A percentile compares a stretch with the other conserved stretches of the same genome.
These are phyloP conservation scores for Callospermophilus lateralis DNA, from an alignment of 2,113 vertebrate species.

Conservation along the genomic window DNA sequence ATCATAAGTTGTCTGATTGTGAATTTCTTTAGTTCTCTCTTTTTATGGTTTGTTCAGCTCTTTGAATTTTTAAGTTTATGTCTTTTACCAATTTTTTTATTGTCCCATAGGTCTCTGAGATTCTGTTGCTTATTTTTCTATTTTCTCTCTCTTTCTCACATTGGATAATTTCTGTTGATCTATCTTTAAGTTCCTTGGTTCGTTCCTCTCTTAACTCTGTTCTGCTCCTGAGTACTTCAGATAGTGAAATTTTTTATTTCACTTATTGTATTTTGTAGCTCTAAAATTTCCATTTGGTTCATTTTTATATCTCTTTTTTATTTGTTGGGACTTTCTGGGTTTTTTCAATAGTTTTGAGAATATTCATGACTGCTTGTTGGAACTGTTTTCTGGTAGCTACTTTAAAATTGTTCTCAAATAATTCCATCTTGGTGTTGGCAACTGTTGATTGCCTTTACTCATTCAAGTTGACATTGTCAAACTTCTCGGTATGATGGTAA, in stretches of 20 bases:
- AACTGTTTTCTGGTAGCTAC: background rate
- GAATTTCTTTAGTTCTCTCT: background rate
- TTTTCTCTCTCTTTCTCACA: constrained; percentile 19
- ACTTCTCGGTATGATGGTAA: background rate
- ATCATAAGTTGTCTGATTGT: background rate
- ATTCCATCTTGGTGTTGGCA: background rate
- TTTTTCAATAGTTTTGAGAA: constrained; percentile 28
- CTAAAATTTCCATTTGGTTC: constrained; percentile 28
- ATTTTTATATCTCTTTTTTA: constrained; percentile 34
- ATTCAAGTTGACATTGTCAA: background rate
- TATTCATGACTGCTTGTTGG: constrained; percentile 29
- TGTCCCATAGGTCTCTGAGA: background rate
- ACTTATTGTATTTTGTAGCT: background rate
- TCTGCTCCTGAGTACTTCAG: background rate
- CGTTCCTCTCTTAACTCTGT: background rate
- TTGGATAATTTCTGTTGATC: constrained; percentile 9
- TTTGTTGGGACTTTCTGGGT: background rate
- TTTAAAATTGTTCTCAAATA: background rate
- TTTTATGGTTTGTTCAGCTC: background rate
- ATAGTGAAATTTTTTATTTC: constrained; percentile 27
- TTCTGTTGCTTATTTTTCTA: constrained; percentile 49
- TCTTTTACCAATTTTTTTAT: constrained; percentile 8
- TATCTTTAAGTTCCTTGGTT: constrained; percentile 21
- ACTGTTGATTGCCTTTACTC: background rate
- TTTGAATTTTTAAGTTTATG: constrained; percentile 20